A percentile compares a stretch with the other conserved stretches of the same genome.
phyloP scores from a whole-genome alignment of 2,113 vertebrate genomes.

The Embiotoca jacksoni region DNA sequence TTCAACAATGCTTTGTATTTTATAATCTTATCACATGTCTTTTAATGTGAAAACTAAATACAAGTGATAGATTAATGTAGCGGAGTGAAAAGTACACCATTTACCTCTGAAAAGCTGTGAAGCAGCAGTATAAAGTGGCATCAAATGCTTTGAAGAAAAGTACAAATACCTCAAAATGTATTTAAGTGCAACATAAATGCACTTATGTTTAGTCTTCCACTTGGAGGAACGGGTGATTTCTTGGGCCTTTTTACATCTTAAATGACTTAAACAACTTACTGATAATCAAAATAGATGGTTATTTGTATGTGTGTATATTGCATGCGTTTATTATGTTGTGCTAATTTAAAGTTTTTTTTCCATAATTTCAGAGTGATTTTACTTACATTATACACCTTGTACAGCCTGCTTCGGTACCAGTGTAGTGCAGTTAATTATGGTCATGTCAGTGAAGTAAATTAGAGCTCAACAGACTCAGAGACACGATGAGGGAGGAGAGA shows the following conservation, averaged over 20 bases:
- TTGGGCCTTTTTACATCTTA: no score
- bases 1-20: background rate
- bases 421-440: slow-evolving; percentile 23
- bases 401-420: slow-evolving; percentile 13
- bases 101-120: no score
- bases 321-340: background rate
- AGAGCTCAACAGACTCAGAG: slow-evolving; percentile 21
- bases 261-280: no score
- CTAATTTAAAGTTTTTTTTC: background rate
- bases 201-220: background rate
- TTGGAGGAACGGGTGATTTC: background rate
- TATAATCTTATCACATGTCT: background rate
- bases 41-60: no score
- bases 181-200: no score
- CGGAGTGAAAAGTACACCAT: no score
- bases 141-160: no score
- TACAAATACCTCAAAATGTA: background rate
- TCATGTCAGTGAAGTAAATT: slow-evolving; percentile 21
- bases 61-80: no score
- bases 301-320: background rate
- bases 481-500: slow-evolving; percentile 33
- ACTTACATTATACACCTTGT: background rate
- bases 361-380: background rate
- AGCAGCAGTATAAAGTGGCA: no score
- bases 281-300: background rate